Base-by-base conservation (phyloP, 2,888 invertebrate species). In the Gibbula magus region DNA sequence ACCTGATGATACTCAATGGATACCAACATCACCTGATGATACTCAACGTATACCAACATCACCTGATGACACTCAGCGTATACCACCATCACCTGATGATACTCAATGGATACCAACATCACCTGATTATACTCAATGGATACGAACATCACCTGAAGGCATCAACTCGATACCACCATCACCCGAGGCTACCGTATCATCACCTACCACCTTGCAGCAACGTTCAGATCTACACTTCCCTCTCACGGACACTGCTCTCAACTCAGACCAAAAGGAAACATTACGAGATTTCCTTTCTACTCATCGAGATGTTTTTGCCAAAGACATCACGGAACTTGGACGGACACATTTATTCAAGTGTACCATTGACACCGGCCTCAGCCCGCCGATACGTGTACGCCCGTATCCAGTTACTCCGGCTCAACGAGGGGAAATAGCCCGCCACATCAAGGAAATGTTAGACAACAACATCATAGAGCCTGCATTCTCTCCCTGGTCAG, bases 291-390 rank as follows among this genome's bases (percentile, higher is more conserved):
- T 79, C 16, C 51, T 79, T n/a, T 20, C 16, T 5, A 7, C 45
- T 0, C 18, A 79, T 51, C n/a, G 75, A 4, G 51, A 77, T 18
- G 52, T 67, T 3, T 82, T 82, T 82, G 82, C 79, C 1, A 54
- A 79, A 16, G 76, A 75, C 76, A 35, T 83, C 4, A 78, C 66
- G 29, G 78, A 81, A 54, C 52, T 79, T 5, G 86, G 86, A 4
- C 54, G 73, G 53, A 83, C 84, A 22, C 54, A 82, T 18, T 61
- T 79, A 10, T n/a, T n/a, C n/a, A n/a, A n/a, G n/a, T n/a, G n/a
- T n/a, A n/a, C 54, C 22, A 84, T 86, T 25, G 84, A 85, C 0
- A 84, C 84, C 7, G 82, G 81, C 7, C 51, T 79, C 75, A 83
- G 78, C 5, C n/a, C 39, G 25, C 84, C 85, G 13, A 61, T 83